Evolutionary conservation across 1,140 invertebrate species (phyloP), one percentile per base, ranked within the genome.

Genomic region (Listronotus bonariensis): DNA sequence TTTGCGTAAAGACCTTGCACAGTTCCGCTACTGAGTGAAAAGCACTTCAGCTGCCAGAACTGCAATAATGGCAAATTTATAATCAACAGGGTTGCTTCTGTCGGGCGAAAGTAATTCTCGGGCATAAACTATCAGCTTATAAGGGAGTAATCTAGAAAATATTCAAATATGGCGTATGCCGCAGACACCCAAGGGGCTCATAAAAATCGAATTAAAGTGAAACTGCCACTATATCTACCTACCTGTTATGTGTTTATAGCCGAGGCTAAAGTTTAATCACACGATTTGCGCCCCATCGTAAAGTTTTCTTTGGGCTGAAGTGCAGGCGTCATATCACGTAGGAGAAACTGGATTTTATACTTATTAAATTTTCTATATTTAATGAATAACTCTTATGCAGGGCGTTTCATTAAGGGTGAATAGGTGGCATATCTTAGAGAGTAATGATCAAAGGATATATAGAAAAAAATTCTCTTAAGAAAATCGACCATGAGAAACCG

Each of bases 181-280:
- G 58, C 49, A 54, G 57, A 61, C 57, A 49, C 65, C 42, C 65
- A n/a, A 15, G 65, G 53, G 65, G 11, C 17, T 34, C 45, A 51
- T 67, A 67, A 67, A 61, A 60, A 67, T 67, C 65, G 57, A 67
- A 67, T 67, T 67, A 67, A 67, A 67, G 51, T 56, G 38, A 61
- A 61, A 31, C 45, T 61, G 65, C 49, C 65, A 43, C 65, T 51
- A 46, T 53, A 62, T 62, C 59, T 53, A 54, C 48, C 59, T 62
- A 46, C 49, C 57, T 58, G 56, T 58, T 62, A 62, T 62, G 59
- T 62, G 59, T 62, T 62, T 62, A 62, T 62, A 31, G 59, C 59
- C 17, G 12, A 32, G 49, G 55, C 46, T 56, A 46, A 64, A 64
- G 52, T 54, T 54, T 54, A 62, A 55, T 53, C 49, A 45, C 18